Percentiles rank a stretch among this genome's conserved stretches.
Evolutionary conservation across 2,797 vertebrate species (phyloP).

Genomic region (Acridotheres tristis): DNA sequence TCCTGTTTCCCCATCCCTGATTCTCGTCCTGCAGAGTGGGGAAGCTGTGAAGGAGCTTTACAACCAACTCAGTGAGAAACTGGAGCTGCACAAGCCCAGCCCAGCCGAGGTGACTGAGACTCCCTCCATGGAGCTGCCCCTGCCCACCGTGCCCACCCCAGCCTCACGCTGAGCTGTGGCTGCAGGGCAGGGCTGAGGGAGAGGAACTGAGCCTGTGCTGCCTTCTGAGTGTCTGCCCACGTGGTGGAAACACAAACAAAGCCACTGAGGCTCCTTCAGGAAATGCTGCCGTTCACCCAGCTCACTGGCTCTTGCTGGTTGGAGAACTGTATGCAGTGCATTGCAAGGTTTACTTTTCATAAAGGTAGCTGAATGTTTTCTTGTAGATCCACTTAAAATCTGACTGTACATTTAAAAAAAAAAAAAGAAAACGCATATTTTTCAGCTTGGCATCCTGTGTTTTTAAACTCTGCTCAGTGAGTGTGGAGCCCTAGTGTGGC

Average conservation of each 20-base stretch:
- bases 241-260: neutral
- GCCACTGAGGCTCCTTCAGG: neutral
- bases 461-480: neutral
- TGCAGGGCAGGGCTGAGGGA: neutral
- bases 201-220: neutral
- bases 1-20: neutral
- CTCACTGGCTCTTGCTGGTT: neutral
- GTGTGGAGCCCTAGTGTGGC: neutral
- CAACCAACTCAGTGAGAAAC: conserved; percentile 86
- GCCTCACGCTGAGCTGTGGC: conserved; percentile 66
- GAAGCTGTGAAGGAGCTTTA: conserved; percentile 92
- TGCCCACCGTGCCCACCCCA: conserved; percentile 81
- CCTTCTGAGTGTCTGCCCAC: neutral
- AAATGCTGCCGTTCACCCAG: neutral
- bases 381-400: neutral
- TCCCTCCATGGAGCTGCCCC: conserved; percentile 86
- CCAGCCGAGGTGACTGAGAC: conserved; percentile 80
- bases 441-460: conserved; percentile 22
- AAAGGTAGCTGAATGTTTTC: neutral
- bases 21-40: conserved; percentile 79
- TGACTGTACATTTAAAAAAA: neutral
- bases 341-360: conserved; percentile 22
- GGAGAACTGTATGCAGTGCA: neutral
- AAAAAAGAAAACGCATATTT: neutral
- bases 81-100: conserved; percentile 88